These are phyloP conservation scores for Apodemia mormo DNA, from an alignment of 2,888 invertebrate species.

Conservation along the genomic window DNA sequence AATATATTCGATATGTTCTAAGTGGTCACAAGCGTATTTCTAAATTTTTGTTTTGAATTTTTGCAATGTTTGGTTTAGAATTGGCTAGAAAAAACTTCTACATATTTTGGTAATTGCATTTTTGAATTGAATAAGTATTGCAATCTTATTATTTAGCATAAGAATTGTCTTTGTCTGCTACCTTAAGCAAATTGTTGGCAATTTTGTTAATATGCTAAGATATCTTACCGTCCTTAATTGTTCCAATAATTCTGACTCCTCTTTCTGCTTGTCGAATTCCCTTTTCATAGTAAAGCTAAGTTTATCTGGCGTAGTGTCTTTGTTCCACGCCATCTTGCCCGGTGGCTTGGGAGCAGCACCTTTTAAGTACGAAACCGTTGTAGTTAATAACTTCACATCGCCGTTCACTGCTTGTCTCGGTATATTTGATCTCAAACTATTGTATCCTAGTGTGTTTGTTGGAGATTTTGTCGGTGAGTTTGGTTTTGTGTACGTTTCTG, in stretches of 20 bases:
- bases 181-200: too few relatives aligned
- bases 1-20: too few relatives aligned
- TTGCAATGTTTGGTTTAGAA: too few relatives aligned
- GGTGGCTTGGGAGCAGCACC: slow-evolving; percentile 72
- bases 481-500: slow-evolving; percentile 83
- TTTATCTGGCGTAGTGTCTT: slow-evolving; percentile 86
- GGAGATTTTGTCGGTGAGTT: slow-evolving; percentile 85
- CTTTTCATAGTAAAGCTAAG: slow-evolving; percentile 95
- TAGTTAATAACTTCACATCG: slow-evolving; percentile 78
- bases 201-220: background rate
- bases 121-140: too few relatives aligned
- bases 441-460: slow-evolving; percentile 82
- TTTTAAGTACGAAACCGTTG: slow-evolving; percentile 82
- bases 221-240: slow-evolving; percentile 89
- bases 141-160: too few relatives aligned
- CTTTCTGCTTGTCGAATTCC: slow-evolving; percentile 94
- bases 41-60: too few relatives aligned
- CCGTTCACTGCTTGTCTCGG: slow-evolving; percentile 58
- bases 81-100: too few relatives aligned
- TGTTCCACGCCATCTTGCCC: slow-evolving; percentile 87
- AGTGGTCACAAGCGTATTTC: too few relatives aligned
- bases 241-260: slow-evolving; percentile 92
- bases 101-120: too few relatives aligned
- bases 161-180: too few relatives aligned
- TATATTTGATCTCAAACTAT: slow-evolving; percentile 68